Conservation (phyloP, 2,113 vertebrate genomes). For the Seriola quinqueradiata region DNA sequence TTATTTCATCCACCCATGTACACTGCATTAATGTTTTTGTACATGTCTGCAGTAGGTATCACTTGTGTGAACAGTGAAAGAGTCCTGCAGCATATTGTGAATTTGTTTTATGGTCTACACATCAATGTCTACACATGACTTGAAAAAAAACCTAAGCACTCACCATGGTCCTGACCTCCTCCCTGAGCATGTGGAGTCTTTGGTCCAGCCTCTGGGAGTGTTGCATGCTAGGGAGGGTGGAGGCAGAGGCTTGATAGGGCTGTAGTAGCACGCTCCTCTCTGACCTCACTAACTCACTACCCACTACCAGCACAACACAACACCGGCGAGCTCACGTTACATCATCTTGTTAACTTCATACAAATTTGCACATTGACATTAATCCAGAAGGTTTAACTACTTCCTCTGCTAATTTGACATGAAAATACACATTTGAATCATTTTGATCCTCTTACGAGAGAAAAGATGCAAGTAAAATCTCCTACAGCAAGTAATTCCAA, state of each 20-base stretch:
- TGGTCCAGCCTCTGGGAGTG: constrained; percentile 81
- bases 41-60: too few relatives aligned
- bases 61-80: neutral
- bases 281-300: constrained; percentile 79
- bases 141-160: constrained; percentile 4
- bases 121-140: neutral
- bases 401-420: neutral
- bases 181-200: constrained; percentile 78
- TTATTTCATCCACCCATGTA: neutral
- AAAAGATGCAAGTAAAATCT: constrained; percentile 2
- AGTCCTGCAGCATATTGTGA: neutral
- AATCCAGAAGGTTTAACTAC: neutral
- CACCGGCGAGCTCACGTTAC: constrained; percentile 28
- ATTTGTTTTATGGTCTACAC: neutral
- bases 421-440: neutral
- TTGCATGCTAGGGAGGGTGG: constrained; percentile 62
- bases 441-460: constrained; percentile 4
- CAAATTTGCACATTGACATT: neutral
- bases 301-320: constrained; percentile 41
- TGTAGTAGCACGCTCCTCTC: constrained; percentile 74
- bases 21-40: neutral
- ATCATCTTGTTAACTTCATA: constrained; percentile 15
- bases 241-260: constrained; percentile 50
- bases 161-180: constrained; percentile 81
- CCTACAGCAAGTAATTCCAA: constrained; percentile 1